Conservation (phyloP, 2,113 vertebrate species). For the Carlito syrichta region DNA sequence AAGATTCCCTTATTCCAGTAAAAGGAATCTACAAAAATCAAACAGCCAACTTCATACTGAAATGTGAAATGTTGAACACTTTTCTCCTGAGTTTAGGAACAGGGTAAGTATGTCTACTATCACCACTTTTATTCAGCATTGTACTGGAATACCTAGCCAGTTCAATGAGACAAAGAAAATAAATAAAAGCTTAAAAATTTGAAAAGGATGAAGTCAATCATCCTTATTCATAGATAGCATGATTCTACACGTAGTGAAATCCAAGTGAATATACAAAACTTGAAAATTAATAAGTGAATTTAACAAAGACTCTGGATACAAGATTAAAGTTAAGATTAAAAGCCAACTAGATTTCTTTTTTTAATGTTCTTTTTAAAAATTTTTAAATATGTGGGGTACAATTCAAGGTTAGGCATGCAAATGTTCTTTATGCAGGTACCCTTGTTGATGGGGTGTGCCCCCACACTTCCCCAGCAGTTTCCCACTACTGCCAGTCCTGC, state of each 20-base stretch:
- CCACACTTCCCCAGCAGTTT: no score
- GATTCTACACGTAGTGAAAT: background rate
- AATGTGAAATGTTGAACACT: background rate
- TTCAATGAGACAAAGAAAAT: background rate
- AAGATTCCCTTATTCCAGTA: background rate
- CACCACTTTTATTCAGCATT: background rate
- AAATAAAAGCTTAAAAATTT: background rate
- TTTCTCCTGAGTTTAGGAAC: background rate
- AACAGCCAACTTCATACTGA: background rate
- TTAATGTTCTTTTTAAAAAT: no score
- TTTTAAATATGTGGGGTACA: no score
- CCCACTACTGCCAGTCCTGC: no score
- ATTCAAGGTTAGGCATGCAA: no score
- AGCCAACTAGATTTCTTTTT: conserved; percentile 8
- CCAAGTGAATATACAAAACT: background rate
- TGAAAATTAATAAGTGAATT: conserved; percentile 2
- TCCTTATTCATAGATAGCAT: background rate
- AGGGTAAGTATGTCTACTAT: background rate
- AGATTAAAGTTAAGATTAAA: background rate
- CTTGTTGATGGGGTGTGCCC: no score
- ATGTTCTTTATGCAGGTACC: no score
- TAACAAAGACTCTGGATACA: background rate
- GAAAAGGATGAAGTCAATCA: background rate
- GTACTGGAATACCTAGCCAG: background rate
- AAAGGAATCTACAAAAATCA: background rate